These are phyloP conservation scores for Macroglossus sobrinus DNA, from an alignment of 2,113 vertebrate species.

Conservation along the genomic window DNA sequence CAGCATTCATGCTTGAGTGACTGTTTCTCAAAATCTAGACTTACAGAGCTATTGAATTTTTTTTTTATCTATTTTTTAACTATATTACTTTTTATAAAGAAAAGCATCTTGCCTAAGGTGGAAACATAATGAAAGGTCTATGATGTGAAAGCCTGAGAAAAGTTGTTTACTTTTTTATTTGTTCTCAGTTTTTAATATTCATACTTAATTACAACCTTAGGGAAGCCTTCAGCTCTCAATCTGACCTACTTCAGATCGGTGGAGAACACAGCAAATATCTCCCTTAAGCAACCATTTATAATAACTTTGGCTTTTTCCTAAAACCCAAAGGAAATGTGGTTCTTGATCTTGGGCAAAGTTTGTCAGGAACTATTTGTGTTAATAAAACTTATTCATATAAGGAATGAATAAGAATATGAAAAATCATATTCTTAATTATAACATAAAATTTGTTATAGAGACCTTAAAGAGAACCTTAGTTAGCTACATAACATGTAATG, in stretches of 20 bases:
- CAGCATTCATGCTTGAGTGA: neutral
- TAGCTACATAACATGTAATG: neutral
- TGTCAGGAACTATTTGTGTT: constrained; percentile 39
- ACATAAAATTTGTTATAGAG: neutral
- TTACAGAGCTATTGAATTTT: neutral
- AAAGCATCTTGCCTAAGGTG: constrained; percentile 8
- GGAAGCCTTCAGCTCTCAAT: constrained; percentile 40
- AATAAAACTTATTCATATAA: constrained; percentile 10
- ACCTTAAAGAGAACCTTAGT: neutral
- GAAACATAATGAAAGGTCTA: constrained; percentile 13
- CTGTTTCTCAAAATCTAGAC: neutral
- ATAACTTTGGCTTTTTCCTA: constrained; percentile 37
- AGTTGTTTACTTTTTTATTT: constrained; percentile 43
- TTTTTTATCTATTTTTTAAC: neutral
- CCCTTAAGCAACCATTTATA: constrained; percentile 44
- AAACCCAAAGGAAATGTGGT: constrained; percentile 35
- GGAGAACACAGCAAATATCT: constrained; percentile 17
- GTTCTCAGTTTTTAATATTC: constrained; percentile 46
- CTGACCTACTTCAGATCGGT: constrained; percentile 50
- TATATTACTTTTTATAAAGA: neutral
- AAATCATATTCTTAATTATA: neutral
- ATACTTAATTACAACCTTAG: constrained; percentile 62
- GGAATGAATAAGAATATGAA: neutral
- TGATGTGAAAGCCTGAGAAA: constrained; percentile 30
- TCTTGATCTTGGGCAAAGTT: neutral